Base-by-base conservation (phyloP, 2,797 vertebrate genomes). In the Sparus aurata region DNA sequence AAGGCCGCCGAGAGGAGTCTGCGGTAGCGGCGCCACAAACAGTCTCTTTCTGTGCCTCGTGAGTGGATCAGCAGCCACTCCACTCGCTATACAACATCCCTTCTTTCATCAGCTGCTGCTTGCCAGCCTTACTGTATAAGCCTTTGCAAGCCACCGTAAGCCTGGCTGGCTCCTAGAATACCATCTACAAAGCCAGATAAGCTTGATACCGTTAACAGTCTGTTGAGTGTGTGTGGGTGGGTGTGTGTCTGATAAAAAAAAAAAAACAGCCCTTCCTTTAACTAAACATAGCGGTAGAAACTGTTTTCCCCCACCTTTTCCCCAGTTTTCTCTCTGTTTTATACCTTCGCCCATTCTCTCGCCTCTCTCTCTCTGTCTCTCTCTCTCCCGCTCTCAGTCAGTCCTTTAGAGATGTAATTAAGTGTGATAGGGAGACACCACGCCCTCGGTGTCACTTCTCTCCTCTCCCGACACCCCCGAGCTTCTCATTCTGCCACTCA, bases 401-500 rank as follows among this genome's bases (percentile, higher is more conserved):
- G 86, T 87, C 90, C 91, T 76, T 83, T 76, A 93, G 87, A 83
- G 45, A 67, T 90, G 87, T 88, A 82, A 77, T 75, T 77, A 63
- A 52, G 66, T 92, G 87, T 92, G 87, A 85, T 92, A 92, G 89
- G 86, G 85, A 92, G 93, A 93, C 94, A 92, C 93, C 86, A 90
- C 1, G 93, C 93, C 94, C 93, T 94, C 93, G 87, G 92, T 95
- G 93, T 93, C 92, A 82, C 38, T 54, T 90, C 82, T 88, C 53
- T 87, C 85, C 92, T 81, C 79, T 84, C 75, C 78, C 77, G 61
- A 82, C 84, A 85, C 80, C 84, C 83, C 84, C 75, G 20, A 86
- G 80, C 78, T 67, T 84, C 63, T 73, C 38, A 61, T 77, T 75
- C 65, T 84, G 18, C 58, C 77, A 76, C 81, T 82, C 75, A 85